Evolutionary conservation across 1,140 invertebrate genomes (phyloP).

Genomic region (Holotrichia oblita): DNA sequence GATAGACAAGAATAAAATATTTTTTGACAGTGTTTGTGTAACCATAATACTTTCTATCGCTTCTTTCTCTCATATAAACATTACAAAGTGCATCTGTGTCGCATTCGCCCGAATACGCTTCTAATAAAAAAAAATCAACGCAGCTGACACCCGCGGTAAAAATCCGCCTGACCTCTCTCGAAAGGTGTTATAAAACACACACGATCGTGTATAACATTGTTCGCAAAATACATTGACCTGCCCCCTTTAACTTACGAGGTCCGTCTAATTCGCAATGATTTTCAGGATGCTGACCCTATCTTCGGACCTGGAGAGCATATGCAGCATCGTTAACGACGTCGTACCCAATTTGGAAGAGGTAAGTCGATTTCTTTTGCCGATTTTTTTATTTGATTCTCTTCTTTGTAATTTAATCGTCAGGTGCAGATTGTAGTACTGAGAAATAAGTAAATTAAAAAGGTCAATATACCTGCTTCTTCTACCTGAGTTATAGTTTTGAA

Average conservation of each 20-base stretch:
- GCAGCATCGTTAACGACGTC: constrained; percentile 87
- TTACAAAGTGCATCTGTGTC: neutral
- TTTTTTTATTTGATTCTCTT: neutral
- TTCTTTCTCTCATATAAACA: neutral
- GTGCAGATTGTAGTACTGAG: too few relatives aligned
- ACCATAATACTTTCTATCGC: neutral
- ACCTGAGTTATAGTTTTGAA: too few relatives aligned
- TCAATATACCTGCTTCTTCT: too few relatives aligned
- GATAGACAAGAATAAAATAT: neutral
- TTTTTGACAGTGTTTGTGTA: neutral
- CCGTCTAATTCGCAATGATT: constrained; percentile 54
- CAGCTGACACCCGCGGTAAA: neutral
- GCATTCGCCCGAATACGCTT: neutral
- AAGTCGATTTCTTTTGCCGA: constrained; percentile 60
- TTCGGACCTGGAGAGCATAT: constrained; percentile 84
- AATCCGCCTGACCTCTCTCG: neutral
- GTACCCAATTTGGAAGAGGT: constrained; percentile 92
- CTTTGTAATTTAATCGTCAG: too few relatives aligned
- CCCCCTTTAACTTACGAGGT: neutral
- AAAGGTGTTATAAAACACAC: neutral
- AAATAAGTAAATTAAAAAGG: too few relatives aligned
- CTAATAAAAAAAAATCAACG: neutral
- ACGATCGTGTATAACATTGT: neutral
- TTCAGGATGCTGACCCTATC: constrained; percentile 89
- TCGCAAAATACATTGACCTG: neutral